Evolutionary conservation across 2,888 invertebrate species (phyloP).

Genomic region (Zhengitettix transpicula): DNA sequence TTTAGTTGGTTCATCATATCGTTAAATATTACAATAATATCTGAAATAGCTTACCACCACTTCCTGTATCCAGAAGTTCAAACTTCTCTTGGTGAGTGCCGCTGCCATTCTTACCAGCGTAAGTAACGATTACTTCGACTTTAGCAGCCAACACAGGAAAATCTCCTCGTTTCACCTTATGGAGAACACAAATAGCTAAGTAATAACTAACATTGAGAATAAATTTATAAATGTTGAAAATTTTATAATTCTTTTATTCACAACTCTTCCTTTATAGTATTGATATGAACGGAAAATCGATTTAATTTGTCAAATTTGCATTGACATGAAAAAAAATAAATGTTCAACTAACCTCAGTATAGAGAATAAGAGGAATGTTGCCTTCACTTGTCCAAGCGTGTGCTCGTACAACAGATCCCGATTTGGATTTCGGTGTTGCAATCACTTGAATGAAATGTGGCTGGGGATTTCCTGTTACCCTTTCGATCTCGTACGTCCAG

Average conservation of each 20-base stretch:
- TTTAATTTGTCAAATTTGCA: too few relatives aligned
- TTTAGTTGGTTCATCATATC: too few relatives aligned
- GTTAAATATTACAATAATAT: too few relatives aligned
- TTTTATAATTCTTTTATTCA: too few relatives aligned
- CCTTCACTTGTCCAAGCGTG: slow-evolving; percentile 29
- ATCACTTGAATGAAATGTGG: slow-evolving; percentile 42
- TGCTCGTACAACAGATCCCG: slow-evolving; percentile 28
- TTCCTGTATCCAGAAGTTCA: slow-evolving; percentile 38
- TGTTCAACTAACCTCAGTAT: slow-evolving; percentile 27
- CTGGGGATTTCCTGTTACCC: slow-evolving; percentile 37
- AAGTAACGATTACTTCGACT: slow-evolving; percentile 33
- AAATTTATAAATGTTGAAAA: too few relatives aligned
- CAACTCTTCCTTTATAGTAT: too few relatives aligned
- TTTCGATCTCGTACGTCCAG: slow-evolving; percentile 40
- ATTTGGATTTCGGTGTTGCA: slow-evolving; percentile 31
- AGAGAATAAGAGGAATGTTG: slow-evolving; percentile 30
- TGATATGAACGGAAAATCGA: too few relatives aligned
- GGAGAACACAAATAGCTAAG: not conserved
- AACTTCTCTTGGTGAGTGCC: slow-evolving; percentile 22
- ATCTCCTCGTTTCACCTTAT: slow-evolving; percentile 29
- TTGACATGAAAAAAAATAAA: too few relatives aligned
- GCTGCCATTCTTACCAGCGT: slow-evolving; percentile 16
- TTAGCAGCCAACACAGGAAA: slow-evolving; percentile 37
- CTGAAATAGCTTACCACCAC: slow-evolving; percentile 24
- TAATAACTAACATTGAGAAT: too few relatives aligned